Evolutionary conservation across 53 echinoderm and acorn worm genomes (phyloP).

Genomic region (Paracentrotus lividus): DNA sequence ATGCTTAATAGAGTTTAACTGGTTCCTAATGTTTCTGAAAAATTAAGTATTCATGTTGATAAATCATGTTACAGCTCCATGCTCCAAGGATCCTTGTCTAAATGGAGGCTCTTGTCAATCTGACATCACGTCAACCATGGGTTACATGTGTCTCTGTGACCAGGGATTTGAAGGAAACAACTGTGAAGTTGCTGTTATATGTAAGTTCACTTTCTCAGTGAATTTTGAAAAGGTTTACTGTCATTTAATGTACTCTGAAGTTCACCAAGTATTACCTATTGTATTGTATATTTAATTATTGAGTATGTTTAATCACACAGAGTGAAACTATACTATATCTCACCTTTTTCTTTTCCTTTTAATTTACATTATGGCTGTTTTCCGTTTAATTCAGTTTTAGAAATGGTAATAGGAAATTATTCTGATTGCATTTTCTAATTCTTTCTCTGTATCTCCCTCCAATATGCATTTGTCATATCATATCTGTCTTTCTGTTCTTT

Average conservation of each 20-base stretch:
- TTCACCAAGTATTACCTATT: too few species aligned
- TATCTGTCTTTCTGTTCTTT: neutral
- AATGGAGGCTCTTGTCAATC: conserved; percentile 50
- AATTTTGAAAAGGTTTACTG: neutral
- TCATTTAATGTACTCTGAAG: neutral
- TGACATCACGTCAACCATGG: neutral
- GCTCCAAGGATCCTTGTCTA: conserved; percentile 40
- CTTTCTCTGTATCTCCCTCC: neutral
- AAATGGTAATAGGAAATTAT: too few species aligned
- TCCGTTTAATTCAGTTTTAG: neutral
- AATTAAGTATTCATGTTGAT: too few species aligned
- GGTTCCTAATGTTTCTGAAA: too few species aligned
- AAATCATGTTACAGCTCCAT: conserved; percentile 48
- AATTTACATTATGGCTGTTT: neutral
- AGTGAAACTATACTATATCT: neutral
- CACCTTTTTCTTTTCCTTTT: neutral
- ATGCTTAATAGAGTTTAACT: too few species aligned
- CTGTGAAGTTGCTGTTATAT: conserved; percentile 41
- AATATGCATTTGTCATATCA: neutral
- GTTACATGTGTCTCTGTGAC: conserved; percentile 52
- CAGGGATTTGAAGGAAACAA: conserved; percentile 36
- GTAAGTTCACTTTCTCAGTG: conserved; percentile 30
- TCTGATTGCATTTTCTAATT: neutral
- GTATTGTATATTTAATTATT: too few species aligned
- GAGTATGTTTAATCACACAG: too few species aligned